A percentile compares a stretch with the other conserved stretches of the same genome.
phyloP scores from a whole-genome alignment of 1,140 invertebrate genomes.

The Drosophila repleta region DNA sequence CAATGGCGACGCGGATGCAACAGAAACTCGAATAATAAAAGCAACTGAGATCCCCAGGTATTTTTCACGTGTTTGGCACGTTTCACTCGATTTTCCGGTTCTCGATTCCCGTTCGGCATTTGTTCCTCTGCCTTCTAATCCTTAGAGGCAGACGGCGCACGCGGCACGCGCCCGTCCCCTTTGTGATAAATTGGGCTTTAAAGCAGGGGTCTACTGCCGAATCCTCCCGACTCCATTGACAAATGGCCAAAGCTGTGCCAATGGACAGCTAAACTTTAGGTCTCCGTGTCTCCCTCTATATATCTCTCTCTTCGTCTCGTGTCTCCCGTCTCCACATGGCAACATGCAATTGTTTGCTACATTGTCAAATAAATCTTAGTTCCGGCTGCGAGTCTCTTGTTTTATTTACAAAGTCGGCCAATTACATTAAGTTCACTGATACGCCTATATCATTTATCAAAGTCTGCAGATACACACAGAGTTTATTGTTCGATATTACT shows the following conservation, averaged over 20 bases:
- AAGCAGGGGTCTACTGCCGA: constrained; percentile 49
- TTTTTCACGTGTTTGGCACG: constrained; percentile 94
- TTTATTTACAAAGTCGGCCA: constrained; percentile 74
- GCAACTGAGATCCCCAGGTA: constrained; percentile 89
- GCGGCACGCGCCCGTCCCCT: constrained; percentile 46
- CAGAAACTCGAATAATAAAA: constrained; percentile 39
- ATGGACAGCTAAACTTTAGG: constrained; percentile 58
- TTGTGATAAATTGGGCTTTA: constrained; percentile 79
- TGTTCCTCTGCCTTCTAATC: constrained; percentile 49
- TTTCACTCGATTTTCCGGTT: constrained; percentile 91
- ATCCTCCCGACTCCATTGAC: constrained; percentile 52
- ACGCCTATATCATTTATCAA: constrained; percentile 44
- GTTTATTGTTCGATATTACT: constrained; percentile 13
- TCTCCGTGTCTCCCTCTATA: background rate
- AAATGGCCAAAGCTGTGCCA: constrained; percentile 65
- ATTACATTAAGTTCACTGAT: constrained; percentile 71
- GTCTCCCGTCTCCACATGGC: constrained; percentile 22
- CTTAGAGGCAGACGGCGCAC: constrained; percentile 43
- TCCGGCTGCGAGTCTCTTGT: constrained; percentile 42
- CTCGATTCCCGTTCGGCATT: constrained; percentile 58
- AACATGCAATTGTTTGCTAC: constrained; percentile 63
- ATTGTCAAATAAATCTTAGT: constrained; percentile 73
- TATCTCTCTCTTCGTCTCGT: background rate
- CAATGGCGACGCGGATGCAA: constrained; percentile 50
- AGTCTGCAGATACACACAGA: background rate